phyloP scores from a whole-genome alignment of 2,113 vertebrate genomes.

The Corythoichthys intestinalis region DNA sequence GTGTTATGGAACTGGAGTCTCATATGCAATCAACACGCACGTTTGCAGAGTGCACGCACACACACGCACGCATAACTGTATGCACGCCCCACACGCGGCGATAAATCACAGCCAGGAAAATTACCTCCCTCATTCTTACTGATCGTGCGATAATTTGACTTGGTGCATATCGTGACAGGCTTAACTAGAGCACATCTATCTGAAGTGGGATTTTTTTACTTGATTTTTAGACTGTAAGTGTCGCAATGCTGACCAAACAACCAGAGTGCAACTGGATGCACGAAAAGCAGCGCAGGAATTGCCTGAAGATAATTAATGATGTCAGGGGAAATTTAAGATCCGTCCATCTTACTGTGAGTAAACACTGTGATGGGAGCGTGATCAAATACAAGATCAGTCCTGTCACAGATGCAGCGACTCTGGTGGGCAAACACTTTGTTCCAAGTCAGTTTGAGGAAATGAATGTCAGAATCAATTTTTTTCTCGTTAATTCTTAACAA shows the following conservation, averaged over 20 bases:
- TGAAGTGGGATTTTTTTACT: neutral
- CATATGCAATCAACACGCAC: no score
- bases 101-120: no score
- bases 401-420: slow-evolving; percentile 41
- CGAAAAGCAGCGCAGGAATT: slow-evolving; percentile 1
- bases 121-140: no score
- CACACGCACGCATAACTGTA: no score
- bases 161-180: no score
- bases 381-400: slow-evolving; percentile 26
- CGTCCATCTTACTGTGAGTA: slow-evolving; percentile 4
- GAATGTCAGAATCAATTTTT: slow-evolving; percentile 32
- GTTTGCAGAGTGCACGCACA: no score
- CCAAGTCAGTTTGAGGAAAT: slow-evolving; percentile 21
- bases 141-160: no score
- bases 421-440: slow-evolving; percentile 25
- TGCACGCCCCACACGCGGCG: no score
- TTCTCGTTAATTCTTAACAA: slow-evolving; percentile 20
- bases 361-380: slow-evolving; percentile 13
- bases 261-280: neutral
- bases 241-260: neutral
- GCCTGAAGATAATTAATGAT: slow-evolving; percentile 7
- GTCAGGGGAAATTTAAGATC: slow-evolving; percentile 32
- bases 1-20: no score
- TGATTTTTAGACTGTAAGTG: neutral
- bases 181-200: neutral